phyloP scores from a whole-genome alignment of 2,888 invertebrate species.

The Pyralis farinalis region DNA sequence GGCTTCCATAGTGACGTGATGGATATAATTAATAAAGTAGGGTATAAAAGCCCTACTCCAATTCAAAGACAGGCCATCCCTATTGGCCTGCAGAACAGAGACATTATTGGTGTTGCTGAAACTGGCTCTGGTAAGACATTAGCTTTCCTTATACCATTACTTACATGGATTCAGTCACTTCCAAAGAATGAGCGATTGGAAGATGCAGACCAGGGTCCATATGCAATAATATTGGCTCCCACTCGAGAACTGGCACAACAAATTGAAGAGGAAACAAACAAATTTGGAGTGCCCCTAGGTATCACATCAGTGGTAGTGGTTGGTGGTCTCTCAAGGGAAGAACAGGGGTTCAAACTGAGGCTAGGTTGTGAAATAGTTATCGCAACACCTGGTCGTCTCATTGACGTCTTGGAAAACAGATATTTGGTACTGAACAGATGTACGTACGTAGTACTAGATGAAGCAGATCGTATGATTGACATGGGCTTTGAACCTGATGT shows the following conservation, averaged over 20 bases:
- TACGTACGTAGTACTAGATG: constrained; percentile 97
- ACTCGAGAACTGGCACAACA: constrained; percentile 99
- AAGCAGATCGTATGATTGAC: constrained; percentile 99
- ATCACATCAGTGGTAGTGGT: constrained; percentile 98
- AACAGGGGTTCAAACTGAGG: constrained; percentile 97
- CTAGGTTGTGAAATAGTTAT: constrained; percentile 99
- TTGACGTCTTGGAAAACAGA: constrained; percentile 98
- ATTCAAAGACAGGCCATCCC: constrained; percentile 99
- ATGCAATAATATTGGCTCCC: constrained; percentile 99
- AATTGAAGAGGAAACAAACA: constrained; percentile 99
- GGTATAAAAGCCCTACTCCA: constrained; percentile 98
- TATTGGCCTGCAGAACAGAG: constrained; percentile 95
- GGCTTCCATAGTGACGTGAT: constrained; percentile 93
- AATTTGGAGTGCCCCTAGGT: constrained; percentile 96
- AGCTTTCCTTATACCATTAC: constrained; percentile 97
- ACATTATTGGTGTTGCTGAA: constrained; percentile 99
- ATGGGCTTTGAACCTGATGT: constrained; percentile 99
- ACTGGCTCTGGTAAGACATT: constrained; percentile 99
- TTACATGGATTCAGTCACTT: constrained; percentile 98
- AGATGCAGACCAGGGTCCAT: constrained; percentile 97
- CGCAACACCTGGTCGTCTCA: constrained; percentile 99
- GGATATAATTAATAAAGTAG: constrained; percentile 96
- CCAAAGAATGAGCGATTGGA: constrained; percentile 97
- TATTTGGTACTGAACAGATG: constrained; percentile 98
- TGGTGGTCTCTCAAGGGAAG: constrained; percentile 98